A percentile compares a stretch with the other conserved stretches of the same genome.
Conservation (phyloP, 2,797 vertebrate genomes). For the Hyperoplus immaculatus region DNA sequence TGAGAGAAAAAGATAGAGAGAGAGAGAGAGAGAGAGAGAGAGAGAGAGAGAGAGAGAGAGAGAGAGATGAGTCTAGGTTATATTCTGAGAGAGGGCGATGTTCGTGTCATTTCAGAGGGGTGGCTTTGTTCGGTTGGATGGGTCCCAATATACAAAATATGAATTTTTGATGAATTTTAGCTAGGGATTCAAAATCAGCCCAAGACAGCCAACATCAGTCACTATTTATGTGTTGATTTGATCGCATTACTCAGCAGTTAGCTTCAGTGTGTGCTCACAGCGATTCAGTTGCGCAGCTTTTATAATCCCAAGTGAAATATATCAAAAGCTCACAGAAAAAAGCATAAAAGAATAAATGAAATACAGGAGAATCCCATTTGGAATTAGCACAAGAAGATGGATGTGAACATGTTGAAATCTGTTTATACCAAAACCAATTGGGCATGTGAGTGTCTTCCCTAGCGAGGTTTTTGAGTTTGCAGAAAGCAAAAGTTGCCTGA, state of each 20-base stretch:
- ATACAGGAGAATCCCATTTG: conserved; percentile 17
- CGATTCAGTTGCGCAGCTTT: conserved; percentile 9
- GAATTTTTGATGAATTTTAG: neutral
- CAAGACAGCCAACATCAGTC: conserved; percentile 3
- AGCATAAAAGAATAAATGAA: neutral
- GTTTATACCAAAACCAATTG: too few species aligned
- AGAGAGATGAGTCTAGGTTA: neutral
- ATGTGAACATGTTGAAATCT: conserved; percentile 4
- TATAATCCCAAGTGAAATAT: conserved; percentile 18
- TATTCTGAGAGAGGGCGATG: neutral
- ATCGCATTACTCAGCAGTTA: neutral
- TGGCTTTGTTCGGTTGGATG: neutral
- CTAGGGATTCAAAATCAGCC: conserved; percentile 1
- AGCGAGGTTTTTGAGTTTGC: neutral
- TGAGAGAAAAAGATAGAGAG: conserved; percentile 9
- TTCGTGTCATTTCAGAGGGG: neutral
- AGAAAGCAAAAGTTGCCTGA: conserved; percentile 2
- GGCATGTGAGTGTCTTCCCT: neutral
- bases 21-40: neutral
- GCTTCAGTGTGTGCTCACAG: neutral
- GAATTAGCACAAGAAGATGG: neutral
- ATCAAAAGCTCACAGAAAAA: conserved; percentile 5
- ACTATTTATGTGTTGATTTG: neutral
- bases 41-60: conserved; percentile 10
- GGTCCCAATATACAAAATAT: neutral